Evolutionary conservation across 2,797 vertebrate species (phyloP), one percentile per base, ranked within the genome.

Genomic region (Nannoperca obscura): DNA sequence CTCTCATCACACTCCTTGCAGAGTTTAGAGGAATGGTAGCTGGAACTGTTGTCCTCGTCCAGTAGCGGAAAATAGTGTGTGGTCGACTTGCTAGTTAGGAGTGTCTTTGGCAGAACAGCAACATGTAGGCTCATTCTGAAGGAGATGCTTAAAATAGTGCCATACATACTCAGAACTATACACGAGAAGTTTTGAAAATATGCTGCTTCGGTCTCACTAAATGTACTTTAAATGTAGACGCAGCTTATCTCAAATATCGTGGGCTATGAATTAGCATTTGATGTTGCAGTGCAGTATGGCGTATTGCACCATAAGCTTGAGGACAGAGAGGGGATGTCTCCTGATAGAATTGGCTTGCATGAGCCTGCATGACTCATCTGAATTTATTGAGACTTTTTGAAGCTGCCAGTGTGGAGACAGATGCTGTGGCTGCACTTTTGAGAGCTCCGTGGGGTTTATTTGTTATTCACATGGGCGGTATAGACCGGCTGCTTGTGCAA

Each of bases 361-460:
- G 1, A 54, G 65, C 60, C 80, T 74, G 83, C 73, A 83, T 88
- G 87, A 92, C 88, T 91, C 88, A 86, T 89, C 89, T 73, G 52
- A 88, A 90, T 91, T 86, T 86, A 83, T 84, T 75, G 78, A 74
- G 78, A 80, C 50, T 82, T 78, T 81, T 84, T 71, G 75, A 38
- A 80, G 83, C 82, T 86, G 80, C 84, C 81, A 71, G 59, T 57
- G 62, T 61, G 63, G 32, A 80, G 71, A 82, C 74, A 58, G 74
- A 88, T 91, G 88, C 89, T 86, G 86, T 44, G 81, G 64, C 83
- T 76, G 87, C 89, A 90, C 63, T 80, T 89, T 90, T 55, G 47
- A 73, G 74, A 68, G 68, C 72, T 78, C 80, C 49, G 22, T 69
- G n/a, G 62, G 69, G 74, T 78, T 72, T 63, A 79, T 86, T 86